Percentiles rank a stretch among this genome's conserved stretches.
phyloP scores from a whole-genome alignment of 2,113 vertebrate species.

The Spheniscus mendiculus region DNA sequence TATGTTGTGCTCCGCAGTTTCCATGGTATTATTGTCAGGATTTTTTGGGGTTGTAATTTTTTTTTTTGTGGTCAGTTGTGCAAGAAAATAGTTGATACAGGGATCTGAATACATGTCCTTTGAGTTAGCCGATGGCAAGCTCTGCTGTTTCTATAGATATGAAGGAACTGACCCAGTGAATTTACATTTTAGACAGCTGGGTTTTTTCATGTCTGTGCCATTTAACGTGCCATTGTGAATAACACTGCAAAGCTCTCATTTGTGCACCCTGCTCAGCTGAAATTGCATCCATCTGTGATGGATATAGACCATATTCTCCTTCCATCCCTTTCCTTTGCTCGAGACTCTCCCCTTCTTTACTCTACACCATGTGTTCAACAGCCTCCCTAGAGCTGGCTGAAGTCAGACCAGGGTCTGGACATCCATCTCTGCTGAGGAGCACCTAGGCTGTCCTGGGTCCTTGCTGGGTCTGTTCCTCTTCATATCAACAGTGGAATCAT shows the following conservation, averaged over 20 bases:
- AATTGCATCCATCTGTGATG: slow-evolving; percentile 17
- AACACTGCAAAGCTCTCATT: not conserved
- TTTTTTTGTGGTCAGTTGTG: slow-evolving; percentile 38
- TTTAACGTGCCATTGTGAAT: not conserved
- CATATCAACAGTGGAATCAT: not conserved
- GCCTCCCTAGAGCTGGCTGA: not conserved
- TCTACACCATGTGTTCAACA: rapidly evolving
- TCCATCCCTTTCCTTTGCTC: not conserved
- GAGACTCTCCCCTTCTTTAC: not conserved
- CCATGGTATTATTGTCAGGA: slow-evolving; percentile 3
- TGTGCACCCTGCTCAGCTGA: not conserved
- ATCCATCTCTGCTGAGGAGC: not conserved
- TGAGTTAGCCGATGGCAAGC: slow-evolving; percentile 45
- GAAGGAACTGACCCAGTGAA: slow-evolving; percentile 2
- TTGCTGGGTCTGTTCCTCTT: not conserved
- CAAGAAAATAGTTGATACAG: slow-evolving; percentile 54
- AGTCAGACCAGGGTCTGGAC: not conserved
- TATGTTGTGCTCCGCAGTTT: not conserved
- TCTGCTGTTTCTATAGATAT: slow-evolving; percentile 58
- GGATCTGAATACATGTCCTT: slow-evolving; percentile 30
- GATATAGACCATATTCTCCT: not conserved
- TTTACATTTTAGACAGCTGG: slow-evolving; percentile 13
- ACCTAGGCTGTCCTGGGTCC: not conserved
- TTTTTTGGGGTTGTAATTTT: not conserved
- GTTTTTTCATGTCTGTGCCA: not conserved